Evolutionary conservation across 2,888 invertebrate species (phyloP).

Genomic region (Callimorpha dominula): DNA sequence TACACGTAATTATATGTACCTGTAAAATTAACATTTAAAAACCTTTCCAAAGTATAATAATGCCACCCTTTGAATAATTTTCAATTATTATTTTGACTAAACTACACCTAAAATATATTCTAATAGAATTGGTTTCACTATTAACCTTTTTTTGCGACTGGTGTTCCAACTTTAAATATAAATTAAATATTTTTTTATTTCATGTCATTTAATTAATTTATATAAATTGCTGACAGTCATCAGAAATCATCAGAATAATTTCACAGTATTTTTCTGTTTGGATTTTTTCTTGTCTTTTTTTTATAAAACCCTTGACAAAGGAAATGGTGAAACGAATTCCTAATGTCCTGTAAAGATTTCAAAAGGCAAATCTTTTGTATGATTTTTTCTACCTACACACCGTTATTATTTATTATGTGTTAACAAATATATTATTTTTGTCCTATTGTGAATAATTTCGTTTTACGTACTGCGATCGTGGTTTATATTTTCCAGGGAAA

Average conservation of each 20-base stretch:
- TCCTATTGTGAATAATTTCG: conserved; percentile 76
- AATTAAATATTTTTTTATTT: not conserved
- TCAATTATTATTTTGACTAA: conserved; percentile 63
- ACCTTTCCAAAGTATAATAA: conserved; percentile 64
- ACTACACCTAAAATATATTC: conserved; percentile 57
- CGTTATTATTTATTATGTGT: conserved; percentile 50
- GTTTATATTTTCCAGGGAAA: conserved; percentile 85
- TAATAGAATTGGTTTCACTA: conserved; percentile 53
- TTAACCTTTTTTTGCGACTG: conserved; percentile 29
- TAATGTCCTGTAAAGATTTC: conserved; percentile 64
- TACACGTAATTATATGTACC: conserved; percentile 39
- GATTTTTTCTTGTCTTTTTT: conserved; percentile 1
- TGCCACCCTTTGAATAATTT: conserved; percentile 66
- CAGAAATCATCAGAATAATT: too few species aligned
- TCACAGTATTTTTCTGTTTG: too few species aligned
- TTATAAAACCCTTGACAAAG: conserved; percentile 14
- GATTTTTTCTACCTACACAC: conserved; percentile 46
- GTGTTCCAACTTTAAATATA: conserved; percentile 9
- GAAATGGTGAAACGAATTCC: conserved; percentile 48
- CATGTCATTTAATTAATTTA: conserved; percentile 2
- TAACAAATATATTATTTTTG: conserved; percentile 49
- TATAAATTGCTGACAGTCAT: not conserved
- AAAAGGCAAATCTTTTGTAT: conserved; percentile 68
- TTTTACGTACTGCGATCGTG: conserved; percentile 75
- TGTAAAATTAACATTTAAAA: conserved; percentile 72